Evolutionary conservation across 2,113 vertebrate species (phyloP), one percentile per base, ranked within the genome.

Genomic region (Pollachius pollachius): DNA sequence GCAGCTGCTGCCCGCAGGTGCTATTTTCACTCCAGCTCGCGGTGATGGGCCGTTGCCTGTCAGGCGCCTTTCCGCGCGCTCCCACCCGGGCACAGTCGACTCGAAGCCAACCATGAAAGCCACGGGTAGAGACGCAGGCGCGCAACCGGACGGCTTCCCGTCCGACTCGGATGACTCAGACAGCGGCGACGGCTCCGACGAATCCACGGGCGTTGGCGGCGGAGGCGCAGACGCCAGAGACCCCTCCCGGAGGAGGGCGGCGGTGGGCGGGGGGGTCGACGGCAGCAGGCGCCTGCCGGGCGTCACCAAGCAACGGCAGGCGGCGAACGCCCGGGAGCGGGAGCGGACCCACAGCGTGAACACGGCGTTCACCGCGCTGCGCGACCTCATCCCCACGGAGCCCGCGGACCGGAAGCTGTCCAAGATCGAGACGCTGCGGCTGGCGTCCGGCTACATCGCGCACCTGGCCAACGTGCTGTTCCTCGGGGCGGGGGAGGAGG

Each of bases 311-410:
- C 94, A 95, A 79, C 76, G 94, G 65, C 93, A 95, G 78, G 94
- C 94, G 23, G 95, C 95, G n/a, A 96, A 96, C 71, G 95, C 95
- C 13, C 89, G 95, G n/a, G 95, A 96, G 76, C 78, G 95, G 64
- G 92, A 95, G 91, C 76, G 94, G 57, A 96, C 95, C 16, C 95
- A 96, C 87, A 95, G 94, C 77, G 94, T 95, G 9, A 96, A 96
- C 89, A 87, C 93, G 0, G 95, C 95, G 54, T 96, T 96, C 92
- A 90, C 88, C 23, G 89, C 94, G 19, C 92, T 96, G 67, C 94
- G 95, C 76, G 91, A 91, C 3, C 94, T 96, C 77, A 96, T 96
- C 60, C 95, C 94, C 78, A 96, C 95, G 9, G 94, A 94, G 62
- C 93, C 95, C 1, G 91, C 89, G 0, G 93, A 95, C 87, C 87